A percentile compares a stretch with the other conserved stretches of the same genome.
Evolutionary conservation across 2,888 invertebrate genomes (phyloP).

Genomic region (Campoplex capitator): DNA sequence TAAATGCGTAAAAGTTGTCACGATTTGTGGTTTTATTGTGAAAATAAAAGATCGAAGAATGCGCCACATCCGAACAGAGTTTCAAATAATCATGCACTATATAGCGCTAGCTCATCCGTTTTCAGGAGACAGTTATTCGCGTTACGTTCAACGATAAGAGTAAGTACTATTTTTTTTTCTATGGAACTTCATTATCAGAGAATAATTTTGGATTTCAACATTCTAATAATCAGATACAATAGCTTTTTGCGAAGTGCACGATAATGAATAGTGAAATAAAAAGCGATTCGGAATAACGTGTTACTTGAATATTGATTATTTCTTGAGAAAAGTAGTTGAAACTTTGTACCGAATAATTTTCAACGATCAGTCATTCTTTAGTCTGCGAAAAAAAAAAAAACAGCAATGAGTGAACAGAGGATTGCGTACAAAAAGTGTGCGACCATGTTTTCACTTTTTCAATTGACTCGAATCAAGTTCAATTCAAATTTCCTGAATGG

Average conservation of each 20-base stretch:
- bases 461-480: background rate
- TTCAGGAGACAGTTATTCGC: conserved; percentile 12
- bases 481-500: background rate
- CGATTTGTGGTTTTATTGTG: background rate
- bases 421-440: background rate
- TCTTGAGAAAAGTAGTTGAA: background rate
- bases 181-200: background rate
- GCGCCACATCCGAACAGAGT: background rate
- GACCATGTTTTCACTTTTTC: background rate
- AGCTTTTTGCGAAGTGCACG: background rate
- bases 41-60: conserved; percentile 1
- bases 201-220: background rate
- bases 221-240: background rate
- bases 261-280: background rate
- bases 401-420: background rate
- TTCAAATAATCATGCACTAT: conserved; percentile 13
- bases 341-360: background rate
- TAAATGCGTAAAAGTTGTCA: background rate
- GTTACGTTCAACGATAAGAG: conserved; percentile 2
- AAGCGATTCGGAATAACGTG: background rate
- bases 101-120: background rate
- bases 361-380: background rate
- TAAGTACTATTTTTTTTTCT: conserved; percentile 5
- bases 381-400: background rate
- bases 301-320: background rate